A percentile compares a stretch with the other conserved stretches of the same genome.
Evolutionary conservation across 2,888 invertebrate genomes (phyloP).

Genomic region (Ophion costatus): DNA sequence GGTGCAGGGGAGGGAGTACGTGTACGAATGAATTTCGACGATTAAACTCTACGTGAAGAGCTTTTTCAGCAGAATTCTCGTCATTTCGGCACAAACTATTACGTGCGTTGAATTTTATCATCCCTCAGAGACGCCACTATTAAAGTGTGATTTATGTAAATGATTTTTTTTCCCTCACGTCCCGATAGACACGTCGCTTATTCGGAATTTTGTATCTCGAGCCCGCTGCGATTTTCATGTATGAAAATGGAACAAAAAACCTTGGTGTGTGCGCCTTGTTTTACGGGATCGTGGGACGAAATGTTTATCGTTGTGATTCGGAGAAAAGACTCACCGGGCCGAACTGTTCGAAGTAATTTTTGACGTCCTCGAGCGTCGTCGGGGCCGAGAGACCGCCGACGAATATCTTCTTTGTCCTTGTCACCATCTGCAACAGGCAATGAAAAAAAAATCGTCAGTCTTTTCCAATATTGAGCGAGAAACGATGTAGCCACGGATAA

Average conservation of each 20-base stretch:
- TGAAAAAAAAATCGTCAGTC: background rate
- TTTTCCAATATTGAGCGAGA: background rate
- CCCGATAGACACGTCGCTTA: conserved; percentile 2
- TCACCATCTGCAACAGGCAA: conserved; percentile 95
- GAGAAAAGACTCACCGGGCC: conserved; percentile 94
- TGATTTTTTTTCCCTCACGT: conserved; percentile 2
- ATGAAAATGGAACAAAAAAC: background rate
- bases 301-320: background rate
- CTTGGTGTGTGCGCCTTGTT: background rate
- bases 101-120: conserved; percentile 53
- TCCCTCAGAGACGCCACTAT: conserved; percentile 14
- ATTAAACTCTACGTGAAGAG: conserved; percentile 53
- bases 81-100: conserved; percentile 28
- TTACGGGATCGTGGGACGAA: too few species aligned
- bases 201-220: background rate
- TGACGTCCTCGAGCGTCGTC: conserved; percentile 99
- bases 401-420: conserved; percentile 99
- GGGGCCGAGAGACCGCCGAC: conserved; percentile 99
- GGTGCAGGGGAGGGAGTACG: conserved; percentile 30
- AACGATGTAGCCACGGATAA: too few species aligned
- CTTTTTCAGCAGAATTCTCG: conserved; percentile 49
- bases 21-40: conserved; percentile 64
- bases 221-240: background rate
- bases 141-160: conserved; percentile 12
- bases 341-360: conserved; percentile 99